phyloP scores from a whole-genome alignment of 2,113 vertebrate genomes.

The Todiramphus saurophagus region DNA sequence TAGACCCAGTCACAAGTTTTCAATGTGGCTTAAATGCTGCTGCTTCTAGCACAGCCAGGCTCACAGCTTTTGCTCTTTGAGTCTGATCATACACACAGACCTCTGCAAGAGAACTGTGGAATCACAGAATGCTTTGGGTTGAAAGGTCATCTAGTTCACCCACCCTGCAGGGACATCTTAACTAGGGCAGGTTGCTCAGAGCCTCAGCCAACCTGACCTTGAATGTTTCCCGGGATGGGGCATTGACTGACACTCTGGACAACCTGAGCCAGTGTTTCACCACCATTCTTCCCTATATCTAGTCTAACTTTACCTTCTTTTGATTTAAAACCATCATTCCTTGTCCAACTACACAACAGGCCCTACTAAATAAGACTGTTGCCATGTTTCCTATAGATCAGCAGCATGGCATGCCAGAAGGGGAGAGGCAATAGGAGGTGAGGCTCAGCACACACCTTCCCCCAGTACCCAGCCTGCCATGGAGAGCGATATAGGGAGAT shows the following conservation, averaged over 20 bases:
- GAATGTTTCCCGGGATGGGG: too few species aligned
- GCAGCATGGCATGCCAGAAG: rapidly evolving
- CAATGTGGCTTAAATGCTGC: not conserved
- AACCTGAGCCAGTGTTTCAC: too few species aligned
- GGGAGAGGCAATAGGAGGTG: not conserved
- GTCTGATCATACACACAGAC: not conserved
- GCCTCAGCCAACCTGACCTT: not conserved
- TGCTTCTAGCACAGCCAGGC: not conserved
- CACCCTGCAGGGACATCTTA: not conserved
- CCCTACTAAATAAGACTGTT: too few species aligned
- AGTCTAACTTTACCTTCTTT: too few species aligned
- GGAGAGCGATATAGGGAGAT: not conserved
- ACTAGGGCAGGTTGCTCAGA: not conserved
- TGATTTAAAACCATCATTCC: too few species aligned
- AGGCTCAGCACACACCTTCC: not conserved
- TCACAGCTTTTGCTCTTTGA: not conserved
- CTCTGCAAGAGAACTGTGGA: not conserved
- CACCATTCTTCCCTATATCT: too few species aligned
- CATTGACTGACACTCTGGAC: too few species aligned
- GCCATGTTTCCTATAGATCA: too few species aligned
- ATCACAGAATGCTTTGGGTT: not conserved
- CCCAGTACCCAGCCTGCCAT: not conserved
- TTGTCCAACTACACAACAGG: too few species aligned
- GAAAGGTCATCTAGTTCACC: not conserved
- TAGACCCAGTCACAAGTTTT: not conserved